Percentiles rank a stretch among this genome's conserved stretches.
These are phyloP conservation scores for Nothoprocta perdicaria DNA, from an alignment of 2,113 vertebrate species.

Conservation along the genomic window DNA sequence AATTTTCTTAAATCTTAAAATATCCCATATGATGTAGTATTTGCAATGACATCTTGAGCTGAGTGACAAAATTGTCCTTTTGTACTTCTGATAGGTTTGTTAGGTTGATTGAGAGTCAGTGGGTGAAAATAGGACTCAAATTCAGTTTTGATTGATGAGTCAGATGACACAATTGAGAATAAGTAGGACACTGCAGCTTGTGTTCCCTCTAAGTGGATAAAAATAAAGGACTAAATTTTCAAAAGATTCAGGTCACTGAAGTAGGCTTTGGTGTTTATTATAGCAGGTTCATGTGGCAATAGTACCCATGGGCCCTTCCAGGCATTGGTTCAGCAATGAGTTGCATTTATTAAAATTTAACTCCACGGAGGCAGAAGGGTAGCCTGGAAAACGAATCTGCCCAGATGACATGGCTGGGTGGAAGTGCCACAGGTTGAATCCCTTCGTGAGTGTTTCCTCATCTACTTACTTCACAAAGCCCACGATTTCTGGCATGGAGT, in stretches of 20 bases:
- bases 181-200: slow-evolving; percentile 63
- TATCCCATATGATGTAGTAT: not conserved
- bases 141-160: slow-evolving; percentile 62
- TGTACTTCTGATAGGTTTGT: slow-evolving; percentile 16
- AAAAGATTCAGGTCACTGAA: slow-evolving; percentile 61
- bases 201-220: slow-evolving; percentile 46
- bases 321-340: not conserved
- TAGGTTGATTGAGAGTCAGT: slow-evolving; percentile 54
- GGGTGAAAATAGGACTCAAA: slow-evolving; percentile 49
- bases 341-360: slow-evolving; percentile 4
- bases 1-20: not conserved
- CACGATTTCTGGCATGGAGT: not conserved
- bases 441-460: not conserved
- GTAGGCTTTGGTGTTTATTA: slow-evolving; percentile 56
- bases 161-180: slow-evolving; percentile 56
- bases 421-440: not conserved
- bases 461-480: not conserved
- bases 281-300: slow-evolving; percentile 40
- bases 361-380: not conserved
- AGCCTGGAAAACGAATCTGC: not conserved
- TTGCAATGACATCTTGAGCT: not conserved
- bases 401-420: not conserved
- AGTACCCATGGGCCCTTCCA: slow-evolving; percentile 31
- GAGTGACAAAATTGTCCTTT: not conserved
- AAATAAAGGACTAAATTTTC: slow-evolving; percentile 71